Base-by-base conservation (phyloP, 2,797 vertebrate species). In the Lithobates sylvaticus region DNA sequence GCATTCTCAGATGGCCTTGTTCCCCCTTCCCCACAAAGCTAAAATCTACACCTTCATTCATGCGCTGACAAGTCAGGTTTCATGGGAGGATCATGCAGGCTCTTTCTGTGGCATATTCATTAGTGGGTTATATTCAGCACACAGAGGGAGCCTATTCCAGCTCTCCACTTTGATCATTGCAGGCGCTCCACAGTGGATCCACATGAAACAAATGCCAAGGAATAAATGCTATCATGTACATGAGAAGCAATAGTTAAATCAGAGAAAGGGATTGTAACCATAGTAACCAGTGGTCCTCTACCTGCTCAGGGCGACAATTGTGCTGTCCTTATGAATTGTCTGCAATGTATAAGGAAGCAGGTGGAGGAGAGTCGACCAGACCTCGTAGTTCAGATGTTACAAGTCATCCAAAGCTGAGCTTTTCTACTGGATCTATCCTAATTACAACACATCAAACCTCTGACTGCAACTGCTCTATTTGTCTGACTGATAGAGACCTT, bases 231-330 rank as follows among this genome's bases (percentile, higher is more conserved):
- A 80, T 69, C 77, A 80, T 86, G 84, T 76, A 81, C 65, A 86
- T 81, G 76, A 78, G 68, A 84, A 39, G 70, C 21, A 87, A 83
- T 84, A 83, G 86, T 87, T 84, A 87, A 87, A 74, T 75, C 76
- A 75, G 71, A 78, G 58, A 67, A 54, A 68, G 75, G 42, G 61
- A 75, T 42, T 36, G 76, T 87, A 84, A 87, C 86, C 81, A 87
- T 87, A 75, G 86, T 75, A 87, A 87, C 86, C 29, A 68, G 79
- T 27, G 73, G 74, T 77, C 72, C 58, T 61, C 61, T 74, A 70
- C 85, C 64, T 67, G 80, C 81, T 83, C 39, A 15, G 68, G 72
- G 69, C 76, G 67, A 74, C 76, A 65, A 68, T 42, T 75, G 65
- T 70, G 36, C 69, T 87, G 86, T 87, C 70, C 86, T 76, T 69